Percentiles rank a stretch among this genome's conserved stretches.
phyloP scores from a whole-genome alignment of 2,113 vertebrate genomes.

The Microcebus lehilahytsara region DNA sequence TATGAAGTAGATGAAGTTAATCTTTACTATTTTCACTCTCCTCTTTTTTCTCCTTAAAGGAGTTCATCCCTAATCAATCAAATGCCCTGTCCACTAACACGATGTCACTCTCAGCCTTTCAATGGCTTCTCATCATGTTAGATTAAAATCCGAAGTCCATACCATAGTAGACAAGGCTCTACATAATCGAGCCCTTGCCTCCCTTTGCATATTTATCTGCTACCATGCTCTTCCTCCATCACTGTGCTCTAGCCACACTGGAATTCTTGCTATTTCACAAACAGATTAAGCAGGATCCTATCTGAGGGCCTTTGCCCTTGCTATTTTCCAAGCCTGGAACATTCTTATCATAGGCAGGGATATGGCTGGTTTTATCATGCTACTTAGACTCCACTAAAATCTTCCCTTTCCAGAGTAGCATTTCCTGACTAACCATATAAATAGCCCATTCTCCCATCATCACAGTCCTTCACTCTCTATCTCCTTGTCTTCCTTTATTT shows the following conservation, averaged over 20 bases:
- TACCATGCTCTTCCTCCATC: not conserved
- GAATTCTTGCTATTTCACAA: not conserved
- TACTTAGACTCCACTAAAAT: constrained; percentile 4
- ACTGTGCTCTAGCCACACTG: not conserved
- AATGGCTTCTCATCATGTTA: not conserved
- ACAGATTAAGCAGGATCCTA: not conserved
- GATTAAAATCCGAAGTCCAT: not conserved
- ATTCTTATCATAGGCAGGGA: not conserved
- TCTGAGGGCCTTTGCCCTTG: not conserved
- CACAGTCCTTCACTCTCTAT: not conserved
- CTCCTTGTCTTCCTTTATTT: constrained; percentile 13
- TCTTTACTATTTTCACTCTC: not conserved
- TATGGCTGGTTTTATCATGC: not conserved
- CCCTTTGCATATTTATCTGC: not conserved
- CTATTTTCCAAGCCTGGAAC: not conserved
- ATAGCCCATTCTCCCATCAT: not conserved
- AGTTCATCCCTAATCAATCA: not conserved
- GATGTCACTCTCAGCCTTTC: not conserved
- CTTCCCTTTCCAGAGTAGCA: not conserved
- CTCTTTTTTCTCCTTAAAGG: not conserved
- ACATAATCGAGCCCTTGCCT: not conserved
- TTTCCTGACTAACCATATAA: not conserved
- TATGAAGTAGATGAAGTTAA: constrained; percentile 31
- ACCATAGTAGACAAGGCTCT: not conserved
- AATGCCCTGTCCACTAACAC: not conserved